Conservation (phyloP, 1,140 invertebrate genomes). For the Bombus terrestris region DNA sequence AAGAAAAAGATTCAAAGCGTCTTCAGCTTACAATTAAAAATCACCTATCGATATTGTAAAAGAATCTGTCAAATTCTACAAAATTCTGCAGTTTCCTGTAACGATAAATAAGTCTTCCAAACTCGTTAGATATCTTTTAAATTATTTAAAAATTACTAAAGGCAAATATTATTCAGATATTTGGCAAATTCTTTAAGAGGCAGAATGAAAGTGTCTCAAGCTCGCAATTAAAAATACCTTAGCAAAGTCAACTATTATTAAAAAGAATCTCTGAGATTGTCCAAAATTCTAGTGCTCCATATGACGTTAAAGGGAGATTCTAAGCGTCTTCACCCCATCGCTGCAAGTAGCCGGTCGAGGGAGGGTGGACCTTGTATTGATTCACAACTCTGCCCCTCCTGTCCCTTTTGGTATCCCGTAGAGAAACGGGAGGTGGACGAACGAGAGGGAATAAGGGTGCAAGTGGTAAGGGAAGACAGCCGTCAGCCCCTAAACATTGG, state of each 20-base stretch:
- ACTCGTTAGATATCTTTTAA: too few relatives aligned
- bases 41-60: not conserved
- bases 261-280: not conserved
- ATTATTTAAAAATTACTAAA: too few relatives aligned
- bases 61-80: not conserved
- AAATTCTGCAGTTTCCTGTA: not conserved
- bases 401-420: constrained; percentile 48
- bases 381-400: constrained; percentile 72
- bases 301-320: not conserved
- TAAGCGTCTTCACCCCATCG: constrained; percentile 40
- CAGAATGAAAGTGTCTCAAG: not conserved
- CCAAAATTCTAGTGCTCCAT: not conserved
- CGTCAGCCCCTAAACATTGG: constrained; percentile 45
- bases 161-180: too few relatives aligned
- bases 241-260: not conserved
- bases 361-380: constrained; percentile 78
- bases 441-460: constrained; percentile 34
- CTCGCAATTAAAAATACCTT: not conserved
- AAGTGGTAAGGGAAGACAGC: constrained; percentile 32
- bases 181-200: too few relatives aligned
- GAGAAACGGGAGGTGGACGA: constrained; percentile 14
- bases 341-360: constrained; percentile 19
- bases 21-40: not conserved
- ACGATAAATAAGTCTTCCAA: not conserved
- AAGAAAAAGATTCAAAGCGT: too few relatives aligned